phyloP scores from a whole-genome alignment of 2,888 invertebrate genomes.

The Polymixis lichenea region DNA sequence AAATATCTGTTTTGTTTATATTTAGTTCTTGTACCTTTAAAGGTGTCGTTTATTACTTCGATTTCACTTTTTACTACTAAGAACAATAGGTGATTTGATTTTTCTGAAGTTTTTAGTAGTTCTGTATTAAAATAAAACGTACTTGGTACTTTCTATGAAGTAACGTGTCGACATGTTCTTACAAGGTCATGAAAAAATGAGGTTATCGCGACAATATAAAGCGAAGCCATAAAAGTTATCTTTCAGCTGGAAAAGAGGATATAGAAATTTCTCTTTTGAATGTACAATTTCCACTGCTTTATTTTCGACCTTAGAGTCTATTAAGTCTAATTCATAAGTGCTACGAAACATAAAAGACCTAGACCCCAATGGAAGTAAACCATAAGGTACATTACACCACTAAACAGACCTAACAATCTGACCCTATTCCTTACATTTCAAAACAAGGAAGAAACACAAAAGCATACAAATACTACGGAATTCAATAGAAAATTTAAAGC shows the following conservation, averaged over 20 bases:
- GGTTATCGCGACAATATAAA: neutral
- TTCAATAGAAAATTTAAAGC: conserved; percentile 41
- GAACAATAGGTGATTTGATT: conserved; percentile 32
- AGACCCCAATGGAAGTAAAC: neutral
- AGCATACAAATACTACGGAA: conserved; percentile 14
- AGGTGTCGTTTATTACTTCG: neutral
- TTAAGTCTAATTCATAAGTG: neutral
- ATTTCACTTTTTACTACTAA: conserved; percentile 18
- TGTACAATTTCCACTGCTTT: neutral
- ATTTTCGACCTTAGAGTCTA: neutral
- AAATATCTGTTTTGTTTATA: neutral
- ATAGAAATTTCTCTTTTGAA: neutral
- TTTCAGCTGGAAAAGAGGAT: neutral
- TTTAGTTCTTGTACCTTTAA: neutral
- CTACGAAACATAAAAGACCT: no score
- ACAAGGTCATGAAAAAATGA: neutral
- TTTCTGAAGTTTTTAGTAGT: neutral
- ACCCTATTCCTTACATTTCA: conserved; percentile 11
- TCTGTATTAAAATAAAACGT: neutral
- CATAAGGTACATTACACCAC: neutral
- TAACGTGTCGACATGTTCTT: neutral
- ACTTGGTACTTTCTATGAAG: conserved; percentile 20
- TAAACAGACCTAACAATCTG: neutral
- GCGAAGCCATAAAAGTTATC: neutral
- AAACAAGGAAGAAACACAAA: conserved; percentile 34